Percentiles rank a stretch among this genome's conserved stretches.
Conservation (phyloP, 53 echinoderm and acorn worm genomes). For the Zoroaster sp. region DNA sequence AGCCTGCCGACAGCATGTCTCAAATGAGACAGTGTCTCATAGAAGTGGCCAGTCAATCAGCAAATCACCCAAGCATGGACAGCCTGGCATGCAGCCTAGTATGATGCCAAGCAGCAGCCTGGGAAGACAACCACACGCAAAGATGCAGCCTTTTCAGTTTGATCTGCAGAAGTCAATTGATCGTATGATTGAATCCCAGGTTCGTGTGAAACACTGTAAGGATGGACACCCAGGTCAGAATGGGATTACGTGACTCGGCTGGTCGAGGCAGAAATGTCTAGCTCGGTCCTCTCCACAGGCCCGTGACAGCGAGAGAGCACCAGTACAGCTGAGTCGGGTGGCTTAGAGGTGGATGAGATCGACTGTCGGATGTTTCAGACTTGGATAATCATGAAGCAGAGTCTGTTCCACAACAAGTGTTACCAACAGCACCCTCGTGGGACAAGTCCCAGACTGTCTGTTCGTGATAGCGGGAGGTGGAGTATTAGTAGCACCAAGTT, state of each 20-base stretch:
- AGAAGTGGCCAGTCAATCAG: slow-evolving; percentile 43
- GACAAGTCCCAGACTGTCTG: slow-evolving; percentile 21
- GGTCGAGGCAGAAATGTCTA: slow-evolving; percentile 77
- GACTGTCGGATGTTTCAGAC: slow-evolving; percentile 31
- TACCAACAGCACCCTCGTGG: slow-evolving; percentile 25
- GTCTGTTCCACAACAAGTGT: slow-evolving; percentile 37
- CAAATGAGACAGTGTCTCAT: slow-evolving; percentile 55
- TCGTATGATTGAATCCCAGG: slow-evolving; percentile 89
- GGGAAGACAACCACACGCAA: slow-evolving; percentile 39
- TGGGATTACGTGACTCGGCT: slow-evolving; percentile 79
- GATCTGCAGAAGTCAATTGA: slow-evolving; percentile 90
- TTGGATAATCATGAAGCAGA: slow-evolving; percentile 76
- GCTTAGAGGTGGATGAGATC: slow-evolving; percentile 63
- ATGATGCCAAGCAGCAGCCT: slow-evolving; percentile 49
- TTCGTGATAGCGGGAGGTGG: slow-evolving; percentile 18
- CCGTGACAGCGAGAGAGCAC: slow-evolving; percentile 70
- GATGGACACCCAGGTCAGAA: slow-evolving; percentile 31
- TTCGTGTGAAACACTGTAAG: slow-evolving; percentile 44
- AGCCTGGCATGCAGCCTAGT: no score
- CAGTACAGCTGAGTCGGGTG: slow-evolving; percentile 58
- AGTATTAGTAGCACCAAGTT: slow-evolving; percentile 19
- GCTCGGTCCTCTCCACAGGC: slow-evolving; percentile 67
- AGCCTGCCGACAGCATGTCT: slow-evolving; percentile 39
- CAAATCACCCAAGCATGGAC: slow-evolving; percentile 66
- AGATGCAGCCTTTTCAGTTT: slow-evolving; percentile 63